These are phyloP conservation scores for Anoncus sp. DNA, from an alignment of 2,888 invertebrate species.

Conservation along the genomic window DNA sequence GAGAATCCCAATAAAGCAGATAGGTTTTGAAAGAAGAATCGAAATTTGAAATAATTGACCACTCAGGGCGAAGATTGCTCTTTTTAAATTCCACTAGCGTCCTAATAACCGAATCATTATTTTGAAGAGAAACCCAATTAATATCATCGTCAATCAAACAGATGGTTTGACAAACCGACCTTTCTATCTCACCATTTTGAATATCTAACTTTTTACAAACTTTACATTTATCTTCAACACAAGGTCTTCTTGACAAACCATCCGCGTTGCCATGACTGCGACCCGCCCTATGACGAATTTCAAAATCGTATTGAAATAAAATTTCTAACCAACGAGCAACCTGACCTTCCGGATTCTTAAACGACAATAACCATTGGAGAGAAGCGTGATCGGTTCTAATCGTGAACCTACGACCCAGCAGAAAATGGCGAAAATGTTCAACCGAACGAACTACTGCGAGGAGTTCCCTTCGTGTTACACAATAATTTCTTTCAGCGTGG, in stretches of 20 bases:
- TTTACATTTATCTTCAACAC: no score
- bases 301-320: conserved; percentile 71
- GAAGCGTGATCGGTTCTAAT: conserved; percentile 75
- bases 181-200: no score
- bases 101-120: no score
- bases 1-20: no score
- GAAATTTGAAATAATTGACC: no score
- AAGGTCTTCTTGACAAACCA: conserved; percentile 54
- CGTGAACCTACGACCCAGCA: conserved; percentile 72
- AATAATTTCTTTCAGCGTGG: conserved; percentile 19
- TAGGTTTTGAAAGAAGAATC: no score
- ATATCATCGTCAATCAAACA: no score
- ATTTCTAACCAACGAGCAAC: conserved; percentile 75
- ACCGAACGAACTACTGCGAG: conserved; percentile 25
- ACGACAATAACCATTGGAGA: conserved; percentile 73
- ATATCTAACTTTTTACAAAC: no score
- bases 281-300: conserved; percentile 67
- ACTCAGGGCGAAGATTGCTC: no score
- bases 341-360: conserved; percentile 75
- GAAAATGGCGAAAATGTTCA: conserved; percentile 73
- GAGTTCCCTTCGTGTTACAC: conserved; percentile 20
- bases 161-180: no score
- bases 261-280: conserved; percentile 66
- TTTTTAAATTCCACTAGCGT: no score
- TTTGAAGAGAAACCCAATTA: no score